phyloP scores from a whole-genome alignment of 1,140 invertebrate species.

The Drosophila sucinea region DNA sequence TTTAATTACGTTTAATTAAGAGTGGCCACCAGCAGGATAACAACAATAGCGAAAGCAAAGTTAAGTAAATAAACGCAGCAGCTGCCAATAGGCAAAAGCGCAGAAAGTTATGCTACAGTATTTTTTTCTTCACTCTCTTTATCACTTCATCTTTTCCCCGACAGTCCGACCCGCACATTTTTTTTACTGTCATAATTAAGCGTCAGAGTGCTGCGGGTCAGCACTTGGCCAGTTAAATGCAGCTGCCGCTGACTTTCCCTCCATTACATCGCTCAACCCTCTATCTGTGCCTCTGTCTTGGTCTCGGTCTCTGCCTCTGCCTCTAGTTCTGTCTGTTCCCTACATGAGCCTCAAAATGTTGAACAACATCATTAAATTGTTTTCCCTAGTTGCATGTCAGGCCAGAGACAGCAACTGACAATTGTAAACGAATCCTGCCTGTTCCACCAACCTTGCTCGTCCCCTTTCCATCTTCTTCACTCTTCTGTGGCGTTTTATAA shows the following conservation, averaged over 20 bases:
- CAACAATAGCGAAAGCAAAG: slow-evolving; percentile 48
- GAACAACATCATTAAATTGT: slow-evolving; percentile 77
- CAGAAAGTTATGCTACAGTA: slow-evolving; percentile 46
- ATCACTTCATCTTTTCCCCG: slow-evolving; percentile 18
- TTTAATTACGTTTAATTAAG: slow-evolving; percentile 81
- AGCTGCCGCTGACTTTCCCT: slow-evolving; percentile 27
- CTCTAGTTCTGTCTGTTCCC: background rate
- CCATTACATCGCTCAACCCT: background rate
- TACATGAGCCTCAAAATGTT: slow-evolving; percentile 38
- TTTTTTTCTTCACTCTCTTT: slow-evolving; percentile 18
- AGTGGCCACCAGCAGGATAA: slow-evolving; percentile 23
- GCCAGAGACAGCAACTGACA: slow-evolving; percentile 36
- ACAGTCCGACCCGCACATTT: background rate
- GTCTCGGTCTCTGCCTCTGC: background rate
- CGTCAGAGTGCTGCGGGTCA: slow-evolving; percentile 28
- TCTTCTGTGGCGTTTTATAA: background rate
- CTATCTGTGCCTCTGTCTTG: background rate
- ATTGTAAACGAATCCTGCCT: slow-evolving; percentile 20
- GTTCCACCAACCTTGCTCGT: background rate
- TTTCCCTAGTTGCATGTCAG: slow-evolving; percentile 70
- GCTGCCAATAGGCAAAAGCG: slow-evolving; percentile 53
- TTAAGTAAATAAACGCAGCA: slow-evolving; percentile 53
- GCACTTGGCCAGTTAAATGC: slow-evolving; percentile 46
- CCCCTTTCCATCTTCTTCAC: background rate
- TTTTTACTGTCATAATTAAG: slow-evolving; percentile 48